Evolutionary conservation across 2,797 vertebrate genomes (phyloP).

Genomic region (Hypotaenidia philippensis): DNA sequence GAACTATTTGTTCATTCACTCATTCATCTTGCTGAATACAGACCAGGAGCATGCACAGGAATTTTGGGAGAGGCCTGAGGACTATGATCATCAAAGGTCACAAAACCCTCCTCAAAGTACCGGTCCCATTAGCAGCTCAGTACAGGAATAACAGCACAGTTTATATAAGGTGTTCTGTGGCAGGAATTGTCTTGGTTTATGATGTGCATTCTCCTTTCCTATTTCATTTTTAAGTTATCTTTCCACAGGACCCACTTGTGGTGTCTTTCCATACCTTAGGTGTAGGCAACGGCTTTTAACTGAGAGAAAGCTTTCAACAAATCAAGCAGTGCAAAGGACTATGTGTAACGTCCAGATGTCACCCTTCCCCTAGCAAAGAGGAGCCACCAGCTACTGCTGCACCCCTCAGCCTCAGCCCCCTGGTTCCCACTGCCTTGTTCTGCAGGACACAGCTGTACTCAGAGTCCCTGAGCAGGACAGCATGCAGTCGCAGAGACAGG

Average conservation of each 20-base stretch:
- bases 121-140: background rate
- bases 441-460: background rate
- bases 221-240: background rate
- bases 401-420: background rate
- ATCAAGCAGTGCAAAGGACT: background rate
- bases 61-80: background rate
- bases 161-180: background rate
- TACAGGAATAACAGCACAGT: background rate
- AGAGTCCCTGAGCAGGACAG: background rate
- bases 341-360: background rate
- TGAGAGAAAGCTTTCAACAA: background rate
- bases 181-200: background rate
- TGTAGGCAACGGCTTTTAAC: background rate
- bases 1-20: background rate
- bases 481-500: background rate
- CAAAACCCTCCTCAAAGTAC: background rate
- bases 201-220: background rate
- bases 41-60: background rate
- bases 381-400: background rate
- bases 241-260: background rate
- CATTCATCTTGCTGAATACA: background rate
- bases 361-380: background rate
- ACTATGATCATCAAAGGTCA: background rate
- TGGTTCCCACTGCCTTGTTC: background rate
- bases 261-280: background rate